A percentile compares a stretch with the other conserved stretches of the same genome.
phyloP scores from a whole-genome alignment of 2,888 invertebrate genomes.

The Thyatira batis region DNA sequence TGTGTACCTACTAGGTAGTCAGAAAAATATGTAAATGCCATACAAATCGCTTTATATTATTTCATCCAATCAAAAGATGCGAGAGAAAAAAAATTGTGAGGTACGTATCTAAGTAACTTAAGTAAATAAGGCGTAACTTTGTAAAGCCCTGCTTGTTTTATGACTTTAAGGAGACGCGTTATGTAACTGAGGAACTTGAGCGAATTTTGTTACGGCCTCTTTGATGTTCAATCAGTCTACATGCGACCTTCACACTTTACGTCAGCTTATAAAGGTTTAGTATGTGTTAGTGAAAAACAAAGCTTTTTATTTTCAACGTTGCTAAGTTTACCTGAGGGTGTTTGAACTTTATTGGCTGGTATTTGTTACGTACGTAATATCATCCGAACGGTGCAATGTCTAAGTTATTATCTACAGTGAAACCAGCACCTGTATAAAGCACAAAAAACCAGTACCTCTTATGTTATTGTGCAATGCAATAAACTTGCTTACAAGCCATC shows the following conservation, averaged over 20 bases:
- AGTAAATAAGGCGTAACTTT: background rate
- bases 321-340: background rate
- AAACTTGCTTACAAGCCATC: background rate
- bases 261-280: background rate
- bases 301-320: background rate
- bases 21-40: too few relatives aligned
- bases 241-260: background rate
- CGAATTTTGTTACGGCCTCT: background rate
- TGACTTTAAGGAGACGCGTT: background rate
- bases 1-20: too few relatives aligned
- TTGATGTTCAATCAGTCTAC: background rate
- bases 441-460: background rate
- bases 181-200: conserved; percentile 8
- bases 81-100: too few relatives aligned
- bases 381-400: background rate
- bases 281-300: background rate
- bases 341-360: background rate
- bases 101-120: too few relatives aligned
- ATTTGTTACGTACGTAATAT: background rate
- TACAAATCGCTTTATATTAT: too few relatives aligned
- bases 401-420: background rate
- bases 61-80: too few relatives aligned
- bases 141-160: background rate
- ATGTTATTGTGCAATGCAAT: background rate
- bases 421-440: background rate